Evolutionary conservation across 1,140 invertebrate species (phyloP).

Genomic region (Doryteuthis pealeii): DNA sequence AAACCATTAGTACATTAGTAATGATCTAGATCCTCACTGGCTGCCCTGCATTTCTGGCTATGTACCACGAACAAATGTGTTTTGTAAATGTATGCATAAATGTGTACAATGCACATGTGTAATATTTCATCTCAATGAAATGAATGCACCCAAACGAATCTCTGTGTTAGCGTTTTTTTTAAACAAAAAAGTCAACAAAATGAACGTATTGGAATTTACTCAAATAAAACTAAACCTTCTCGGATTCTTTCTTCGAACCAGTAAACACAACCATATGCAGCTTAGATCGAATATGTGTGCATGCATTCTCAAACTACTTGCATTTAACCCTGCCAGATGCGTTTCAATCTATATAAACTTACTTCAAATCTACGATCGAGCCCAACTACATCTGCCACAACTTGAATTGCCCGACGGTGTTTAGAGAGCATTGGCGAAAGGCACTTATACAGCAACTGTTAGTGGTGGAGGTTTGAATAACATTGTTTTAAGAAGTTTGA

Average conservation of each 20-base stretch:
- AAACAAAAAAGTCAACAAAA: too few species aligned
- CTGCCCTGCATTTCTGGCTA: too few species aligned
- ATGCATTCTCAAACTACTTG: not conserved
- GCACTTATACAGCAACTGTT: constrained; percentile 8
- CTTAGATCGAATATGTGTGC: not conserved
- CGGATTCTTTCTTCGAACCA: not conserved
- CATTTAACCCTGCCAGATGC: not conserved
- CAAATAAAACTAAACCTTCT: too few species aligned
- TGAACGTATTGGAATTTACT: too few species aligned
- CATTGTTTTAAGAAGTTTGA: too few species aligned
- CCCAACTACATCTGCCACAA: not conserved
- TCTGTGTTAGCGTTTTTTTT: too few species aligned
- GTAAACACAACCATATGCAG: not conserved
- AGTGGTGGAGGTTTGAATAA: not conserved
- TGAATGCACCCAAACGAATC: too few species aligned
- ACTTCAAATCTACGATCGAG: not conserved
- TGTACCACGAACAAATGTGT: too few species aligned
- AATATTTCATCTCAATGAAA: not conserved
- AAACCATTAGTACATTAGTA: too few species aligned
- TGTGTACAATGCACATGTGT: not conserved
- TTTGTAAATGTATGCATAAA: too few species aligned
- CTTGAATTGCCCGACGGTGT: not conserved
- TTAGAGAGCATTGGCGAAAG: constrained; percentile 5
- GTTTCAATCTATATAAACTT: not conserved
- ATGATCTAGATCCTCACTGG: too few species aligned